Base-by-base conservation (phyloP, 2,797 vertebrate species). In the Dromococcyx pavoninus region DNA sequence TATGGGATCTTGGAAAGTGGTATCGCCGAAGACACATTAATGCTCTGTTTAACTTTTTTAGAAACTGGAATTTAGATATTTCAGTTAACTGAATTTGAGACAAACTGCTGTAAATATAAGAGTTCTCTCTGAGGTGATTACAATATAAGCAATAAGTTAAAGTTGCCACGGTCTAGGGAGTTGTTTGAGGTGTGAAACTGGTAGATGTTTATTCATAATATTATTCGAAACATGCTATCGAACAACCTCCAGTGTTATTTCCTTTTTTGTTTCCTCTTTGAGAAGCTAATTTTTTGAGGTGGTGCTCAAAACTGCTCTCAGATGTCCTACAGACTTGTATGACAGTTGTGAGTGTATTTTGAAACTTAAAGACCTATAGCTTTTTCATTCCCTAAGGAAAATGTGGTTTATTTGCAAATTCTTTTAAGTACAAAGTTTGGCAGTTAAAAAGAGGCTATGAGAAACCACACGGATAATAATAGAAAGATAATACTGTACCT, bases 111-210 rank as follows among this genome's bases (percentile, higher is more conserved):
- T 79, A 56, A 72, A 30, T 13, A 1, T 39, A 7, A n/a, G 22
- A 53, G 16, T 17, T 46, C 4, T 46, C 23, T 17, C n/a, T 66
- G 7, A 58, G 33, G 11, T 48, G 32, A 11, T 51, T 46, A 4
- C 15, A 9, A 24, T 51, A 0, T 41, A n/a, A 39, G 23, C 0
- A 1, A 3, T 37, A 10, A 15, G 8, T 25, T 66, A 4, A n/a
- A 54, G 10, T 60, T 73, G 30, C 13, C 13, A 5, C 1, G 0
- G 2, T 57, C 6, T 46, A 10, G 18, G 22, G 27, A 44, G 11
- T 74, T 77, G 28, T n/a, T 5, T n/a, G 33, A 69, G 5, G 7
- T 78, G 13, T 56, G 50, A 25, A 33, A 13, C 12, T 19, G 32
- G 9, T n/a, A 30, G 24, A 4, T 64, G 7, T 72, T 71, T 66